Evolutionary conservation across 2,797 vertebrate genomes (phyloP).

Genomic region (Bufotes viridis): DNA sequence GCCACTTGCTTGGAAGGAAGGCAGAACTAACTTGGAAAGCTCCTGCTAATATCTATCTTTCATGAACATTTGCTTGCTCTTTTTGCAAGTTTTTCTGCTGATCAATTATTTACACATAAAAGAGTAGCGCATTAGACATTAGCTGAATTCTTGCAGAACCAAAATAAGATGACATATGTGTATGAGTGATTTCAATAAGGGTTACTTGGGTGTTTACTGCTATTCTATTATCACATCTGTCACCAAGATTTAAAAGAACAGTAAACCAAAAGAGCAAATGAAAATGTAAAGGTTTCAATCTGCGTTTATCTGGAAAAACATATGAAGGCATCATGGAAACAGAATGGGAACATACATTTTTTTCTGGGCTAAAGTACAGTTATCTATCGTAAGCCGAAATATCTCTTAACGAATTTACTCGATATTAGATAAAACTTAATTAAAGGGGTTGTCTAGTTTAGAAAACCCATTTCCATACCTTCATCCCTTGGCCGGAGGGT

Average conservation of each 20-base stretch:
- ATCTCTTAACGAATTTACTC: too few species aligned
- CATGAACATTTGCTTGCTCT: conserved; percentile 56
- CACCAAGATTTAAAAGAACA: neutral
- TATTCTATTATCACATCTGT: neutral
- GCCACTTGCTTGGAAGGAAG: conserved; percentile 59
- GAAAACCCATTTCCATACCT: neutral
- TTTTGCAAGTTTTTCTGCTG: conserved; percentile 44
- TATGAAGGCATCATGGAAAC: neutral
- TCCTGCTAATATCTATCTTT: conserved; percentile 56
- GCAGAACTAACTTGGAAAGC: conserved; percentile 50
- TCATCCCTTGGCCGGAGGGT: neutral
- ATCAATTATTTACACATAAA: conserved; percentile 52
- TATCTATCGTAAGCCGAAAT: too few species aligned
- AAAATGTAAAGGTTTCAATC: neutral
- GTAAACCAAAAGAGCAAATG: neutral
- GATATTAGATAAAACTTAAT: neutral
- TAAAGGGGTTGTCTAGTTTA: neutral
- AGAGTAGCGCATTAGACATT: conserved; percentile 31
- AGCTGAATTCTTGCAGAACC: conserved; percentile 6
- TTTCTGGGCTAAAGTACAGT: neutral
- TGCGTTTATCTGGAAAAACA: too few species aligned
- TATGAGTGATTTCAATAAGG: neutral
- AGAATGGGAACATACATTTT: neutral
- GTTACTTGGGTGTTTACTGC: neutral
- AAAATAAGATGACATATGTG: neutral